Evolutionary conservation across 2,113 vertebrate species (phyloP).

Genomic region (Heptranchias perlo): DNA sequence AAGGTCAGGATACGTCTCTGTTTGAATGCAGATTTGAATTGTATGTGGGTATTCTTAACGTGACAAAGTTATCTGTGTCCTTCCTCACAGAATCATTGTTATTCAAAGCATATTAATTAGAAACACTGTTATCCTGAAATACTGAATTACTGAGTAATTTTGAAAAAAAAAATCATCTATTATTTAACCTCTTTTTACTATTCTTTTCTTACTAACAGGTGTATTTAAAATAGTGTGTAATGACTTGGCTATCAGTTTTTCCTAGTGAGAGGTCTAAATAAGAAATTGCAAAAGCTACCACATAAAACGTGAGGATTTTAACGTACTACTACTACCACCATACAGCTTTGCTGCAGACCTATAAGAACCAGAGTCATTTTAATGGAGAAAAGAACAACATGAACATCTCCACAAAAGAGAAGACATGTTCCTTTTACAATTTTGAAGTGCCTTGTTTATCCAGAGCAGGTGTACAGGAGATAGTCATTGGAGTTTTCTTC

Average conservation of each 20-base stretch:
- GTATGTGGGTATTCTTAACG: not conserved
- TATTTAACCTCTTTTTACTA: not conserved
- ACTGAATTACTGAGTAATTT: not conserved
- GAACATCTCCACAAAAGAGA: not conserved
- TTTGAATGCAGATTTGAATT: not conserved
- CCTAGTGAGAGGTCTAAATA: not conserved
- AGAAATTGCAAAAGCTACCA: not conserved
- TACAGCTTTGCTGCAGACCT: not conserved
- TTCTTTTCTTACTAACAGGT: not conserved
- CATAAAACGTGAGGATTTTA: not conserved
- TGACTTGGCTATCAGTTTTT: not conserved
- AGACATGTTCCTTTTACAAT: not conserved
- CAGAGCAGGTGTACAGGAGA: too few species aligned
- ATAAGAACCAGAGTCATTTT: not conserved
- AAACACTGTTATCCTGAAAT: not conserved
- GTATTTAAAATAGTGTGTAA: not conserved
- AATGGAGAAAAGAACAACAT: not conserved
- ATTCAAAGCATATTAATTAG: not conserved
- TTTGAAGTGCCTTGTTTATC: not conserved
- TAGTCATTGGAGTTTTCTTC: not conserved
- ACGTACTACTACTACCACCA: not conserved
- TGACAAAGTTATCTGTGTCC: not conserved
- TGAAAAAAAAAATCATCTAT: not conserved
- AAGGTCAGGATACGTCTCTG: not conserved
- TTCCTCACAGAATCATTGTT: not conserved